These are phyloP conservation scores for Pachypsylla venusta DNA, from an alignment of 1,140 invertebrate genomes.

Conservation along the genomic window DNA sequence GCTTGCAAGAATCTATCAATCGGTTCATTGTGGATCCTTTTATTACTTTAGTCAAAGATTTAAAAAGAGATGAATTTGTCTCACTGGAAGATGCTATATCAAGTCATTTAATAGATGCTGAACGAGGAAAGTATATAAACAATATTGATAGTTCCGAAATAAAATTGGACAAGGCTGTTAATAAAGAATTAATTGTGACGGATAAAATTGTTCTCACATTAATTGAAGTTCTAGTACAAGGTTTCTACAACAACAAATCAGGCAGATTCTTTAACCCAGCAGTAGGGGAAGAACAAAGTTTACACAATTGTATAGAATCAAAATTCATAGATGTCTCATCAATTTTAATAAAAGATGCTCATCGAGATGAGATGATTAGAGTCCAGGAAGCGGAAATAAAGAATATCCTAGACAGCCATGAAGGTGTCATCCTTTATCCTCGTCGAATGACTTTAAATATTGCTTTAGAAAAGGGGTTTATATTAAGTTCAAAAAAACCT, in stretches of 20 bases:
- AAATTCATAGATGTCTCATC: constrained; percentile 53
- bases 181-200: constrained; percentile 47
- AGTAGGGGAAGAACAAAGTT: constrained; percentile 51
- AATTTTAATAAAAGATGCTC: constrained; percentile 56
- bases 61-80: constrained; percentile 46
- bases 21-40: constrained; percentile 65
- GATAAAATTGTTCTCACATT: not conserved
- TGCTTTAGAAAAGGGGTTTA: constrained; percentile 59
- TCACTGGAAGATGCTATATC: constrained; percentile 50
- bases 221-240: constrained; percentile 50
- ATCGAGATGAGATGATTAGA: constrained; percentile 45
- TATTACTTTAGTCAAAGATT: constrained; percentile 67
- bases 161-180: constrained; percentile 50
- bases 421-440: constrained; percentile 50
- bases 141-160: constrained; percentile 47
- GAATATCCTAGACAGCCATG: constrained; percentile 51
- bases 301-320: constrained; percentile 52
- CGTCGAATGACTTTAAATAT: constrained; percentile 49
- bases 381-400: constrained; percentile 50
- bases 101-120: constrained; percentile 47
- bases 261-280: constrained; percentile 67
- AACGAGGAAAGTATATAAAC: constrained; percentile 48
- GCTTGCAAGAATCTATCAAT: constrained; percentile 57
- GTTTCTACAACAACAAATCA: constrained; percentile 51
- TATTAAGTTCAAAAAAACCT: constrained; percentile 56